Percentiles rank a stretch among this genome's conserved stretches.
These are phyloP conservation scores for Lethenteron camtschaticum DNA, from an alignment of 2,113 vertebrate species.

Conservation along the genomic window DNA sequence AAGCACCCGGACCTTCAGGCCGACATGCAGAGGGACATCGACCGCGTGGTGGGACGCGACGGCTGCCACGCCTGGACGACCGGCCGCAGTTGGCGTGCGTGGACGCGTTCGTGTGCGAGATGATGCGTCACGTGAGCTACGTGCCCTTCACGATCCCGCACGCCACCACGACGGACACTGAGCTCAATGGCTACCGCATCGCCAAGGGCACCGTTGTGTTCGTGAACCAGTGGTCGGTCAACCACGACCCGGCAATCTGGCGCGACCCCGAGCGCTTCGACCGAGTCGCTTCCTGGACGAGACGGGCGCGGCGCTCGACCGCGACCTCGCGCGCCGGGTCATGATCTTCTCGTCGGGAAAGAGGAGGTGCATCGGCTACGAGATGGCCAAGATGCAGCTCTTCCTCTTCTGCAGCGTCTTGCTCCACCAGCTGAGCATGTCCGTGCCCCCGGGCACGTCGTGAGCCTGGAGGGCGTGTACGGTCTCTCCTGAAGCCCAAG, in stretches of 20 bases:
- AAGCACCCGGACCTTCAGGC: constrained; percentile 56
- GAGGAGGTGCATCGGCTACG: constrained; percentile 42
- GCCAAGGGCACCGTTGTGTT: background rate
- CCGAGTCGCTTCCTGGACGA: constrained; percentile 1
- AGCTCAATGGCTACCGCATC: constrained; percentile 16
- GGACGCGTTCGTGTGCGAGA: constrained; percentile 71
- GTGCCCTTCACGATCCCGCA: constrained; percentile 78
- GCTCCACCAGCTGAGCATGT: constrained; percentile 43
- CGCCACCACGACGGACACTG: constrained; percentile 39
- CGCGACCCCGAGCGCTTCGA: background rate
- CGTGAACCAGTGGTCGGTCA: background rate
- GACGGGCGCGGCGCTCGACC: constrained; percentile 21
- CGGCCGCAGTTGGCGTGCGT: constrained; percentile 46
- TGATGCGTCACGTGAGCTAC: constrained; percentile 75
- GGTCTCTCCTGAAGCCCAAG: constrained; percentile 37
- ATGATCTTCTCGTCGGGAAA: constrained; percentile 53
- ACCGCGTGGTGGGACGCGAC: constrained; percentile 44
- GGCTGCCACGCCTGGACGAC: constrained; percentile 45
- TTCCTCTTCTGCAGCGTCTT: constrained; percentile 40
- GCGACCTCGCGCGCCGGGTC: constrained; percentile 24
- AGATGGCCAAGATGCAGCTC: constrained; percentile 38
- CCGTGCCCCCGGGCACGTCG: constrained; percentile 20
- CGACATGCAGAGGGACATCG: constrained; percentile 55
- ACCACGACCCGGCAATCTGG: background rate
- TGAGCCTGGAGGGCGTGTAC: constrained; percentile 28